Base-by-base conservation (phyloP, 2,888 invertebrate species). In the Teinopalpus imperialis region DNA sequence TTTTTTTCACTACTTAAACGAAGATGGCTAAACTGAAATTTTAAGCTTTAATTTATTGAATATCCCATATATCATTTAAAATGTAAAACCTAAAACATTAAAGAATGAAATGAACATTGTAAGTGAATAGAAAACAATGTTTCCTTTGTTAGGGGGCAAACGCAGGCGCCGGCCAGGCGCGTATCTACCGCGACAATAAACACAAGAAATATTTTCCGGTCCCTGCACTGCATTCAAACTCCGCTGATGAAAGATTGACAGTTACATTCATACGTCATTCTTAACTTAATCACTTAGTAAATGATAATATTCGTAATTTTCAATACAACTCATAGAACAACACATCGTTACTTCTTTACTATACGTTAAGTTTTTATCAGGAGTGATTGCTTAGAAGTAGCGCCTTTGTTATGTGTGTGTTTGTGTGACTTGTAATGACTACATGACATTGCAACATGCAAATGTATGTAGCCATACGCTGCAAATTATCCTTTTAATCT, bases 111-210 rank as follows among this genome's bases (percentile, higher is more conserved):
- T 51, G 47, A 54, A 57, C 59, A 57, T 61, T 61, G 61, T 62
- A 59, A 57, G 54, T 56, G 57, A 59, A 53, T 50, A 51, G 46
- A 57, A 56, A 53, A 63, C 63, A 67, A 57, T 57, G 52, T 50
- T 42, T 34, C 54, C 63, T 59, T 61, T 65, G 63, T 68, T 48
- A 43, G 43, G 44, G 21, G 42, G 57, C 57, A 57, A 40, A 57
- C 57, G 57, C 59, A 50, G 69, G 69, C 69, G 70, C 65, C 70
- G 55, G 27, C 52, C 40, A 48, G 68, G 43, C 67, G 66, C 60
- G 47, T 57, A 56, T 56, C 54, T 51, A 52, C 47, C 41, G 49
- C 47, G 49, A 56, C 54, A 55, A 56, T 54, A 52, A 58, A 55
- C 54, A 53, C 53, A 54, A 46, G 51, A 52, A 51, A 49, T 52